Evolutionary conservation across 2,797 vertebrate species (phyloP), one percentile per base, ranked within the genome.

Genomic region (Valencia hispanica): DNA sequence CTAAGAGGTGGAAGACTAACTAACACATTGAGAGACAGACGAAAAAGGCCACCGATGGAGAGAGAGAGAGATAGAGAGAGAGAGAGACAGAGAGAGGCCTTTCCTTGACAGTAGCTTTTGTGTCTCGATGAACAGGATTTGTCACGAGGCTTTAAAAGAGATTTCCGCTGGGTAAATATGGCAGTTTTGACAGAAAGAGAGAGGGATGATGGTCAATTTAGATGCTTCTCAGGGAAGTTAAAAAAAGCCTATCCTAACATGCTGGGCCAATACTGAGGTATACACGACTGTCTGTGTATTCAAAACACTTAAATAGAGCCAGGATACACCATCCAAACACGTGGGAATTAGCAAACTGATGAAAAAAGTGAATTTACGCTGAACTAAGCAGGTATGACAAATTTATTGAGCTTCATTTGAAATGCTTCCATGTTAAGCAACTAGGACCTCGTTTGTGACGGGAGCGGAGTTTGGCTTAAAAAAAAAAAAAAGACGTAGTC

Each of bases 91-190:
- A 88, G 85, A 91, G 89, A 92, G 92, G 89, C 87, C 90, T 92
- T 92, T 90, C 93, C 91, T 82, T 92, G 92, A 94, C 92, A 93
- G 87, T 92, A 91, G 91, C 92, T 94, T 95, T 94, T 95, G 93
- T 94, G 93, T 94, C 87, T 88, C 79, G 59, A 86, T 87, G 91
- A 95, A 95, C 93, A 89, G 93, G 95, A 95, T 96, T 95, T 95
- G 94, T 94, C 92, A 94, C 81, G 87, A 94, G 87, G 93, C 93
- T 95, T 95, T 94, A 94, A 93, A 88, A 91, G 90, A 94, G 92
- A 95, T 95, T 95, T 94, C 91, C 92, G 89, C 84, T 12, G 87
- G 87, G 91, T 92, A 94, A 94, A 93, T 94, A 92, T 94, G 93
- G 92, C 92, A 93, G 90, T 92, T 93, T 86, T 94, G 92, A 94